Evolutionary conservation across 2,113 vertebrate genomes (phyloP).

Genomic region (Anarrhichthys ocellatus): DNA sequence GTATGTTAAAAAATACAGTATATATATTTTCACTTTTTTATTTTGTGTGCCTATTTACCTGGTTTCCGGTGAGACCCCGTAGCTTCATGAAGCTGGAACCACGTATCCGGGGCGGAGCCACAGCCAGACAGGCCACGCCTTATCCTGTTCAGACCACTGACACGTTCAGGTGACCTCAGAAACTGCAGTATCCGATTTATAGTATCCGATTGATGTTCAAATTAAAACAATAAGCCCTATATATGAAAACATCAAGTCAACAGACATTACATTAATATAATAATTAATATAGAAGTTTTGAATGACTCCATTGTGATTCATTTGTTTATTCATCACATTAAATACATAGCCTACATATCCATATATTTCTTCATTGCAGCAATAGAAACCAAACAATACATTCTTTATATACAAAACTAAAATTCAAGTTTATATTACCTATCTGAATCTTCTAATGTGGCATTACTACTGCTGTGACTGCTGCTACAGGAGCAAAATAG

Average conservation of each 20-base stretch:
- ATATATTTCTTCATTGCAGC: neutral
- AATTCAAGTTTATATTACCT: neutral
- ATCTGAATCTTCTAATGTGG: neutral
- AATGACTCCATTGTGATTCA: neutral
- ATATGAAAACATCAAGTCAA: neutral
- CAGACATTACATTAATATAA: neutral
- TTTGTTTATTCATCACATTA: neutral
- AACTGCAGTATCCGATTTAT: neutral
- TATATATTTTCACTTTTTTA: neutral
- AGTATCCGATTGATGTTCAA: neutral
- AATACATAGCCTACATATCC: constrained; percentile 6
- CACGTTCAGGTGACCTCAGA: neutral
- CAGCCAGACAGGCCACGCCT: constrained; percentile 23
- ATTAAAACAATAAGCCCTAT: neutral
- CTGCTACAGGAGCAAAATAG: neutral
- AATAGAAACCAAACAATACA: neutral
- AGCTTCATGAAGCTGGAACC: neutral
- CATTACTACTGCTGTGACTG: neutral
- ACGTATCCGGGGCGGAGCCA: constrained; percentile 29
- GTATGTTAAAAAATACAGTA: too few species aligned
- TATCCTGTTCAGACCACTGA: neutral
- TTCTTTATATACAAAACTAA: neutral
- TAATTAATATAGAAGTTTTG: neutral
- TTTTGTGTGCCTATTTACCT: neutral
- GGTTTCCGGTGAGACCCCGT: neutral